Base-by-base conservation (phyloP, 2,113 vertebrate genomes). In the Campylorhamphus procurvoides region DNA sequence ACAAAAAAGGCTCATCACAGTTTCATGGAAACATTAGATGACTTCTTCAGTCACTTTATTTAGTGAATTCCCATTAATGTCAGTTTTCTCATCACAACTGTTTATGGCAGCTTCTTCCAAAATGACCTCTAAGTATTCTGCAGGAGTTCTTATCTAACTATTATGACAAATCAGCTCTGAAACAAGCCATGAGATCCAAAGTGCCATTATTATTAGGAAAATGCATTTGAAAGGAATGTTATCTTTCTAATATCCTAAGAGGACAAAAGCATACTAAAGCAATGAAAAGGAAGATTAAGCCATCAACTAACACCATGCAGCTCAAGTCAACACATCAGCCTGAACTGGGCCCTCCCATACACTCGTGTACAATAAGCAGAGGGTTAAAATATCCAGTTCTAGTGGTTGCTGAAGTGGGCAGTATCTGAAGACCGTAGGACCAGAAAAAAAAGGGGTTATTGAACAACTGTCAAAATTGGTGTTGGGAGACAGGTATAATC, bases 51-150 rank as follows among this genome's bases (percentile, higher is more conserved):
- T 66, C 62, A 62, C 58, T 76, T 67, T 79, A 72, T 85, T 89
- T 79, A 89, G 39, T 53, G 17, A 73, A 84, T 82, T 93, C 20
- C 79, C 44, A 56, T 68, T 87, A 87, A 78, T 24, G 56, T 62
- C 64, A 35, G 3, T 60, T 94, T 94, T 94, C 75, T 73, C 25
- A 81, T 76, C 49, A 72, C 35, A 68, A 72, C 22, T 82, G 7
- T 87, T 93, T 89, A 73, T 42, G 18, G 46, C 40, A 89, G 47
- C 23, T 89, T 93, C 71, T 91, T 91, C 77, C 23, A 82, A 92
- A 96, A 79, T 55, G 31, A 83, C 14, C 13, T 74, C 44, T 87
- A 25, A 40, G 19, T 82, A 46, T 60, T 94, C 37, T 66, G 18
- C 74, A 79, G 49, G 39, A 94, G 25, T 49, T 86, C 52, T 63